Base-by-base conservation (phyloP, 1,140 invertebrate genomes). In the Linepithema humile region DNA sequence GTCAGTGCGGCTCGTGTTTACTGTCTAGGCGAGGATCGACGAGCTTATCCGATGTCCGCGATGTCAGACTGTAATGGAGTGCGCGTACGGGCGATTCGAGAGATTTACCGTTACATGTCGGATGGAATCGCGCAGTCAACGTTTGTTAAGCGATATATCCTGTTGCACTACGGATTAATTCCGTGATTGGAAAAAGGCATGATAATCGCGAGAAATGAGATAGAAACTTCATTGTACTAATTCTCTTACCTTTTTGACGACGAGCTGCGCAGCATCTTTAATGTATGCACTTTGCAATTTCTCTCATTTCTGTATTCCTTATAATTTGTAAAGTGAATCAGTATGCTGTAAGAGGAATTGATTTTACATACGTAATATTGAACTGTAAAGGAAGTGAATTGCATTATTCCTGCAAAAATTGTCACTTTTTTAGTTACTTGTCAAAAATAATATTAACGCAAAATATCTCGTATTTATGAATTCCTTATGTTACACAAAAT, bases 1-100 rank as follows among this genome's bases (percentile, higher is more conserved):
- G 80, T 88, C 43, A 82, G 59, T 48, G 72, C 35, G 50, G 45
- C 80, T 86, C 80, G 60, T 62, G 80, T 85, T 77, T 75, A 70
- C 83, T 73, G 85, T 88, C 85, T 48, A 84, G 45, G 87, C 87
- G 82, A 88, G 87, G 77, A 88, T 88, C 83, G 55, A 59, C 50
- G 62, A 69, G 75, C 75, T 80, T 69, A 80, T 80, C 75, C 48
- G 64, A 23, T 80, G 75, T 80, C 75, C 62, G 29, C 48, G 50
- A 55, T 80, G 75, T 80, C 75, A 80, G 75, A 69, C 75, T 29
- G 75, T 80, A 80, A 80, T 80, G 75, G 75, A 80, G 75, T 80
- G 64, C 75, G 17, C 38, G 64, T 80, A 80, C 64, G 12, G n/a
- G 26, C 75, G 35, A 80, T 70, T 80, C 75, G 50, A 80, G 75